A percentile compares a stretch with the other conserved stretches of the same genome.
Conservation (phyloP, 2,888 invertebrate species). For the Thera britannica region DNA sequence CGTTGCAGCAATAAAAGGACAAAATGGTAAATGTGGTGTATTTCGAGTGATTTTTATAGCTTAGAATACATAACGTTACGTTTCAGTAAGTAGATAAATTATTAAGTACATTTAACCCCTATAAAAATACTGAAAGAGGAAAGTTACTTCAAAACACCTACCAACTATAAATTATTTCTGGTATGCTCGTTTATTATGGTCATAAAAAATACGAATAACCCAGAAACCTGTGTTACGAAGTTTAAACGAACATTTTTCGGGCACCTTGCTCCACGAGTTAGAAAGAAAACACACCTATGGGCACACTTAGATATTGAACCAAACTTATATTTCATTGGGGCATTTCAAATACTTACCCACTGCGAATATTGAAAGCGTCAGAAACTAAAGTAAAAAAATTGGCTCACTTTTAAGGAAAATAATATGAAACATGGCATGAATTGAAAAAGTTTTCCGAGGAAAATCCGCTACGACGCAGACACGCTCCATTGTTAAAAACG, state of each 20-base stretch:
- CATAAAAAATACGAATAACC: constrained; percentile 33
- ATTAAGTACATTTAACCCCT: constrained; percentile 14
- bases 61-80: constrained; percentile 4
- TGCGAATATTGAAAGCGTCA: constrained; percentile 45
- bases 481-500: constrained; percentile 55
- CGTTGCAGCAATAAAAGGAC: too few relatives aligned
- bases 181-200: constrained; percentile 33
- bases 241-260: constrained; percentile 33
- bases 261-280: constrained; percentile 20
- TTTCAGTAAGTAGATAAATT: constrained; percentile 4
- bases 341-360: constrained; percentile 22
- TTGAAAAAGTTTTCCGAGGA: constrained; percentile 68
- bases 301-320: constrained; percentile 27
- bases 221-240: constrained; percentile 29
- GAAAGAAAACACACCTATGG: constrained; percentile 7
- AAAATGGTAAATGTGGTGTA: background rate
- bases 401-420: constrained; percentile 65
- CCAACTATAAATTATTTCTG: constrained; percentile 32
- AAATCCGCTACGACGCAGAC: constrained; percentile 55
- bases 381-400: constrained; percentile 64
- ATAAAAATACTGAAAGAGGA: constrained; percentile 23
- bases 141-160: constrained; percentile 23
- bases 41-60: background rate
- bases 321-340: constrained; percentile 60
- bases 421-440: constrained; percentile 71